Percentiles rank a stretch among this genome's conserved stretches.
Conservation (phyloP, 2,113 vertebrate species). For the Sceloporus undulatus region DNA sequence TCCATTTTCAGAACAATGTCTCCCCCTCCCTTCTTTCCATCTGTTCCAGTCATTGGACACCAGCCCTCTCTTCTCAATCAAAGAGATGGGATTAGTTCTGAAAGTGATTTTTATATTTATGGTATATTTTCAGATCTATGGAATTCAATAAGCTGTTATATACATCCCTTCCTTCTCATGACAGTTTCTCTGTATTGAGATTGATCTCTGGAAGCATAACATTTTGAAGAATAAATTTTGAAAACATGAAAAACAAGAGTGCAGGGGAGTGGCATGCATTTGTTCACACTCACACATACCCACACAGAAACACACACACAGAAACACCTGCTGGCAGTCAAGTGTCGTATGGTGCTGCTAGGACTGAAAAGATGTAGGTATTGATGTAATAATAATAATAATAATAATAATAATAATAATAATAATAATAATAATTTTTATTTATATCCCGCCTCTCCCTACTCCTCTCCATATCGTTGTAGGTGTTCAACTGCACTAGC, state of each 20-base stretch:
- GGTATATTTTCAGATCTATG: constrained; percentile 39
- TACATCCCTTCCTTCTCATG: not conserved
- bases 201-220: constrained; percentile 16
- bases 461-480: not conserved
- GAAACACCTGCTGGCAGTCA: not conserved
- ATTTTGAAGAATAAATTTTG: constrained; percentile 34
- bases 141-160: constrained; percentile 31
- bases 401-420: too few species aligned
- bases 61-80: constrained; percentile 46
- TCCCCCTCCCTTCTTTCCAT: constrained; percentile 48
- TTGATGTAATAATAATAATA: not conserved
- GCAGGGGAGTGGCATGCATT: not conserved
- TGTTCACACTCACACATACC: not conserved
- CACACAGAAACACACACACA: not conserved
- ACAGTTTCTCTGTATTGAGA: constrained; percentile 35
- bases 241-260: not conserved
- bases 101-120: constrained; percentile 8
- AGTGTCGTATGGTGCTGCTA: not conserved
- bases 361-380: too few species aligned
- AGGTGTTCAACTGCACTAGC: not conserved
- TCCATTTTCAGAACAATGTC: constrained; percentile 57
- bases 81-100: constrained; percentile 44
- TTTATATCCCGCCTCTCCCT: too few species aligned
- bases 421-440: too few species aligned
- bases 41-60: constrained; percentile 47